Conservation (phyloP, 2,888 invertebrate species). For the Plemyria rubiginata region DNA sequence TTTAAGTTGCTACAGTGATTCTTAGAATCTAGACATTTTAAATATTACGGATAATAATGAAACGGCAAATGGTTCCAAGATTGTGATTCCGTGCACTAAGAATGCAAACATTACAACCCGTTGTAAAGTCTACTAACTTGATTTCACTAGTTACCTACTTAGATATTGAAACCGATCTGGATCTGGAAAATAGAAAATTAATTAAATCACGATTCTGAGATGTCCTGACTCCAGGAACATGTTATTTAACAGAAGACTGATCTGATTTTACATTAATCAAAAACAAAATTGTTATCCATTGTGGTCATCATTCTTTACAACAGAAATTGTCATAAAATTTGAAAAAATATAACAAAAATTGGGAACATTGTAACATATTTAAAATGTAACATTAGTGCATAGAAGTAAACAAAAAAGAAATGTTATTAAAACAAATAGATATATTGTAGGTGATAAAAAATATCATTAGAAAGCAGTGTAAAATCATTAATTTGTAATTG, state of each 20-base stretch:
- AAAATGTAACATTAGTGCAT: conserved; percentile 81
- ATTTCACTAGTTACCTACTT: background rate
- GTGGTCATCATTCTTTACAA: conserved; percentile 35
- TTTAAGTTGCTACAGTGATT: conserved; percentile 42
- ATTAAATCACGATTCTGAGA: conserved; percentile 20
- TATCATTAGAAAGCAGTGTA: conserved; percentile 77
- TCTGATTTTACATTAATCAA: conserved; percentile 50
- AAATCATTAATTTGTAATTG: conserved; percentile 60
- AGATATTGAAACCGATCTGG: conserved; percentile 2
- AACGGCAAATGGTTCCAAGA: conserved; percentile 22
- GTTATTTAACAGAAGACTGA: conserved; percentile 57
- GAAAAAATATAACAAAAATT: conserved; percentile 80
- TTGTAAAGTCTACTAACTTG: background rate
- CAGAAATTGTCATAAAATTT: conserved; percentile 47
- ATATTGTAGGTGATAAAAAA: conserved; percentile 76
- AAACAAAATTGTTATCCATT: conserved; percentile 30
- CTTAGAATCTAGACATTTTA: conserved; percentile 45
- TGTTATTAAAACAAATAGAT: conserved; percentile 68
- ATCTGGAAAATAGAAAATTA: conserved; percentile 34
- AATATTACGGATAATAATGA: conserved; percentile 35
- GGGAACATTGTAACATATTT: conserved; percentile 85
- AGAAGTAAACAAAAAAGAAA: conserved; percentile 69
- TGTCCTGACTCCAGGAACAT: conserved; percentile 11
- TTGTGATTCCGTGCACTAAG: conserved; percentile 24
- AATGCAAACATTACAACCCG: conserved; percentile 20